Percentiles rank a stretch among this genome's conserved stretches.
Evolutionary conservation across 2,797 vertebrate genomes (phyloP).

Genomic region (Petrocephalus schoutedeni): DNA sequence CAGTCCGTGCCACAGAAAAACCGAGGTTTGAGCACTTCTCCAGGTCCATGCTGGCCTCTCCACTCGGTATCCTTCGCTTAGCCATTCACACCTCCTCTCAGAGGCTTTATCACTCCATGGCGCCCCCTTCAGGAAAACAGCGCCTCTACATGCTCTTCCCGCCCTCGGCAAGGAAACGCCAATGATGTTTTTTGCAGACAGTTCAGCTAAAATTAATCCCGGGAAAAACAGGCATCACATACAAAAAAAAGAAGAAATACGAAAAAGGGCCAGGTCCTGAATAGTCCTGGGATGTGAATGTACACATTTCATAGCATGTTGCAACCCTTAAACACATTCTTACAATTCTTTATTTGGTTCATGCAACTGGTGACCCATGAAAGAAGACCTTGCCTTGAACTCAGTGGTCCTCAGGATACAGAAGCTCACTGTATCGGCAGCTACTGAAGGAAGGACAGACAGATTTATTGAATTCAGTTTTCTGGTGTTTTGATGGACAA

Average conservation of each 20-base stretch:
- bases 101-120: not conserved
- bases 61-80: not conserved
- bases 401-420: not conserved
- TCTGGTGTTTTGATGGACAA: not conserved
- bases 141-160: not conserved
- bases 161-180: not conserved
- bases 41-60: not conserved
- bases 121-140: not conserved
- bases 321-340: not conserved
- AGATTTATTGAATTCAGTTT: not conserved
- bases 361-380: not conserved
- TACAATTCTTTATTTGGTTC: not conserved
- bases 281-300: not conserved
- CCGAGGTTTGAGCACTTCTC: not conserved
- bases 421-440: not conserved
- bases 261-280: not conserved
- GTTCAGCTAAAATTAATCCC: not conserved
- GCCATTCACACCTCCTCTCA: not conserved
- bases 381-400: not conserved
- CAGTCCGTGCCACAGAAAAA: not conserved
- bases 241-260: not conserved
- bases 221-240: not conserved
- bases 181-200: slow-evolving; percentile 5
- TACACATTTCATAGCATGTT: slow-evolving; percentile 17
- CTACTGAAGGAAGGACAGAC: not conserved